These are phyloP conservation scores for Eptatretus burgeri DNA, from an alignment of 2,113 vertebrate genomes.

Conservation along the genomic window DNA sequence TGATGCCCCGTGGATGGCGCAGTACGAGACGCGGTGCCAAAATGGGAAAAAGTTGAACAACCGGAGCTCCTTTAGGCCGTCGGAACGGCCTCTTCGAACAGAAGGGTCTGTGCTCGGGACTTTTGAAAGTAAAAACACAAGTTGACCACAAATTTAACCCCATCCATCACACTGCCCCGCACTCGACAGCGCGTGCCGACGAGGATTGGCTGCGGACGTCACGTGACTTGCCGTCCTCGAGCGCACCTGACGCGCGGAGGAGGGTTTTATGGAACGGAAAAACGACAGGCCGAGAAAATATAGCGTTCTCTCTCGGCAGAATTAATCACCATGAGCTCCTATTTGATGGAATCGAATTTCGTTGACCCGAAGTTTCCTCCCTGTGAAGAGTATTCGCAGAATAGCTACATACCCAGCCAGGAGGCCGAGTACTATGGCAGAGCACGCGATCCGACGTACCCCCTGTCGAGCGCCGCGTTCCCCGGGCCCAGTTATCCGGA, in stretches of 20 bases:
- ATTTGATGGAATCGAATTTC: conserved; percentile 99
- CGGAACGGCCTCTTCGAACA: too few species aligned
- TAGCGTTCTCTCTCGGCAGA: conserved; percentile 18
- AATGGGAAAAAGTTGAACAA: too few species aligned
- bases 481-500: too few species aligned
- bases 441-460: conserved; percentile 68
- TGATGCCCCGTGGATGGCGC: too few species aligned
- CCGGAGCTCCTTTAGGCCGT: too few species aligned
- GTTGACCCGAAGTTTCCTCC: conserved; percentile 99
- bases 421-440: conserved; percentile 90
- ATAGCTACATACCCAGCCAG: conserved; percentile 96
- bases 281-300: conserved; percentile 99
- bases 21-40: too few species aligned
- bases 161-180: too few species aligned
- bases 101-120: too few species aligned
- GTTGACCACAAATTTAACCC: too few species aligned
- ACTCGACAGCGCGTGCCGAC: too few species aligned
- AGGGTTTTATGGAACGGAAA: conserved; percentile 99
- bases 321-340: conserved; percentile 99
- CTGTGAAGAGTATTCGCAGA: conserved; percentile 99
- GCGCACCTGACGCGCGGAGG: conserved; percentile 98
- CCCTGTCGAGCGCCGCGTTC: conserved; percentile 10
- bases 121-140: too few species aligned
- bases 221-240: conserved; percentile 99
- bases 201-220: conserved; percentile 52